These are phyloP conservation scores for Epistrophe grossulariae DNA, from an alignment of 2,888 invertebrate genomes.

Conservation along the genomic window DNA sequence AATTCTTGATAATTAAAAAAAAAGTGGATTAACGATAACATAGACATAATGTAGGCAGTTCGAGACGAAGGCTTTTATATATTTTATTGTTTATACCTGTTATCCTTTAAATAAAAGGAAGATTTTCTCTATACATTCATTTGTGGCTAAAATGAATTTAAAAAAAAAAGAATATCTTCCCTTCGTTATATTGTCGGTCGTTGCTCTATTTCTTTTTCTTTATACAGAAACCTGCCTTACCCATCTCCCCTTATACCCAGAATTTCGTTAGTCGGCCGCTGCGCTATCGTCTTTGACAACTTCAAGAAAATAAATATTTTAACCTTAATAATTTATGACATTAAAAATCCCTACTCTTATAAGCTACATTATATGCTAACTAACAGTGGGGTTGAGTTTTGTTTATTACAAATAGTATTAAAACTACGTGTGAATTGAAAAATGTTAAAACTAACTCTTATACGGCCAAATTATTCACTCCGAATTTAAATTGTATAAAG, in stretches of 20 bases:
- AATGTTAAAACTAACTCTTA: too few relatives aligned
- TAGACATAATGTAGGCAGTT: neutral
- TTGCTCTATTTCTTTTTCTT: neutral
- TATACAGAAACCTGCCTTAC: too few relatives aligned
- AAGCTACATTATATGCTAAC: slow-evolving; percentile 15
- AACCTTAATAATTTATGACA: slow-evolving; percentile 71
- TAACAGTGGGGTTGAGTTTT: neutral
- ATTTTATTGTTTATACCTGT: neutral
- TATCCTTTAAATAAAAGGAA: neutral
- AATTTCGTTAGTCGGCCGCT: slow-evolving; percentile 20
- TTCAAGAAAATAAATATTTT: slow-evolving; percentile 53
- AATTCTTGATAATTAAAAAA: slow-evolving; percentile 57
- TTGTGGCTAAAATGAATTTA: neutral
- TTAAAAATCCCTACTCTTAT: slow-evolving; percentile 58
- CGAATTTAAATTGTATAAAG: too few relatives aligned
- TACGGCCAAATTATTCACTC: too few relatives aligned
- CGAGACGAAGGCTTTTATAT: neutral
- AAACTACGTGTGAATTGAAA: too few relatives aligned
- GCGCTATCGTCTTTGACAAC: slow-evolving; percentile 31
- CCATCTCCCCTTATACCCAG: slow-evolving; percentile 9
- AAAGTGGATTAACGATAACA: slow-evolving; percentile 23
- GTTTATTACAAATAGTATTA: too few relatives aligned
- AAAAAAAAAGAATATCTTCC: slow-evolving; percentile 20
- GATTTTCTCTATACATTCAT: neutral
- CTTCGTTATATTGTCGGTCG: neutral